A percentile compares a stretch with the other conserved stretches of the same genome.
phyloP scores from a whole-genome alignment of 2,797 vertebrate genomes.

The Acanthiza pusilla region DNA sequence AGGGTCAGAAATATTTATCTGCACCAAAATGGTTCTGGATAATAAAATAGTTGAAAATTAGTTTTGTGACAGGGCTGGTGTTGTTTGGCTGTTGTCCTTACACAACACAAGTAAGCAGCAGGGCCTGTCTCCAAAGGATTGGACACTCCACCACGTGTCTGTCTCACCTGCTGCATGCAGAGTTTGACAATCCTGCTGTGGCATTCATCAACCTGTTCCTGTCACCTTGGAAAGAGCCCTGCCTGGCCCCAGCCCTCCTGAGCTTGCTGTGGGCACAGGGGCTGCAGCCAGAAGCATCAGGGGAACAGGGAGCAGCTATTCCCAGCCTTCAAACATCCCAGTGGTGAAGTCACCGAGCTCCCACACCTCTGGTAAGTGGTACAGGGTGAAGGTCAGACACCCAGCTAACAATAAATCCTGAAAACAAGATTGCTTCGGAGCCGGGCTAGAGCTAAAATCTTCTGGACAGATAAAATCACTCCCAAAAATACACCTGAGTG shows the following conservation, averaged over 20 bases:
- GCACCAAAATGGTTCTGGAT: conserved; percentile 34
- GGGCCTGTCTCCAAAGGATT: neutral
- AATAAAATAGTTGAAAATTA: conserved; percentile 57
- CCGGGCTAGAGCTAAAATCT: neutral
- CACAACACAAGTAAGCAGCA: neutral
- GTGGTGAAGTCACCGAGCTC: fast-evolving
- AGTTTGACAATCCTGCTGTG: neutral
- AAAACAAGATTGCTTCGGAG: neutral
- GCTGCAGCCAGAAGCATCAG: neutral
- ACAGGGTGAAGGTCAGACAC: neutral
- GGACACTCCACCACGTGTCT: neutral
- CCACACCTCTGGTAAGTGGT: neutral
- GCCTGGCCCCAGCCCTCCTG: neutral
- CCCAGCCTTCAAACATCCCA: fast-evolving
- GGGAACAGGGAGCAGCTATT: neutral
- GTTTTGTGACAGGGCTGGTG: conserved; percentile 9
- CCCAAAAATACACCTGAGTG: neutral
- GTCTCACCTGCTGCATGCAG: neutral
- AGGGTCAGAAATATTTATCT: conserved; percentile 57
- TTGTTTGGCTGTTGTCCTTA: neutral
- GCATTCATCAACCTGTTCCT: neutral
- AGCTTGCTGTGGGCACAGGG: neutral
- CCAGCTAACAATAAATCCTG: neutral
- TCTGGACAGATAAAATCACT: neutral
- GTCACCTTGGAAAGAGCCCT: neutral